A percentile compares a stretch with the other conserved stretches of the same genome.
phyloP scores from a whole-genome alignment of 2,888 invertebrate species.

The Pterostichus madidus region DNA sequence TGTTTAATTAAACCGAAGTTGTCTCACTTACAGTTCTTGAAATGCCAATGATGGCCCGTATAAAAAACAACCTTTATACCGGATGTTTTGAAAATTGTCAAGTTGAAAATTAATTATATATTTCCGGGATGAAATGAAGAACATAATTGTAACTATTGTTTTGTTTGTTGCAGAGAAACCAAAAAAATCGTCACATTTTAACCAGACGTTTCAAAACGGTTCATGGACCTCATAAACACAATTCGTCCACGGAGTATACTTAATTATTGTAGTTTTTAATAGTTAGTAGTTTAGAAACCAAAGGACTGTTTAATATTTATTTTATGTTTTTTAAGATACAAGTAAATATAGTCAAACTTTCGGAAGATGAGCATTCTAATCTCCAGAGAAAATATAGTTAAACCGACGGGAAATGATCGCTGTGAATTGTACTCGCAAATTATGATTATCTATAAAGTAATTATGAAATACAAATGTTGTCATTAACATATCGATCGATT shows the following conservation, averaged over 20 bases:
- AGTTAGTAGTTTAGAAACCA: neutral
- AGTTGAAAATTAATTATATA: conserved; percentile 23
- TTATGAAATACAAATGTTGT: too few relatives aligned
- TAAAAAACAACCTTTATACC: neutral
- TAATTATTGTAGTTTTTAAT: neutral
- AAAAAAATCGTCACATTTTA: conserved; percentile 76
- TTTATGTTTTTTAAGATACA: too few relatives aligned
- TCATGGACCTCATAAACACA: conserved; percentile 74
- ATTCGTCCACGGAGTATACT: neutral
- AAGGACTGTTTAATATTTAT: too few relatives aligned
- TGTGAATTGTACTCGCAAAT: too few relatives aligned
- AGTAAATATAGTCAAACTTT: too few relatives aligned
- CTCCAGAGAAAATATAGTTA: too few relatives aligned
- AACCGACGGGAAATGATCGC: too few relatives aligned
- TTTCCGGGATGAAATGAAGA: conserved; percentile 11
- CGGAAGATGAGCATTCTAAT: too few relatives aligned
- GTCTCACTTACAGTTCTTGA: neutral
- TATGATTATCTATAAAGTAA: too few relatives aligned
- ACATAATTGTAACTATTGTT: conserved; percentile 1
- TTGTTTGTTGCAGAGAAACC: conserved; percentile 74
- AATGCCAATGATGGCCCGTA: too few relatives aligned
- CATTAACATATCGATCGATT: too few relatives aligned
- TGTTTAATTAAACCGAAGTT: neutral
- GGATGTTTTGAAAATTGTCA: neutral
- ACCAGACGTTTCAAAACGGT: conserved; percentile 77